Evolutionary conservation across 2,797 vertebrate genomes (phyloP), one percentile per base, ranked within the genome.

Genomic region (Benthosema pterotum): DNA sequence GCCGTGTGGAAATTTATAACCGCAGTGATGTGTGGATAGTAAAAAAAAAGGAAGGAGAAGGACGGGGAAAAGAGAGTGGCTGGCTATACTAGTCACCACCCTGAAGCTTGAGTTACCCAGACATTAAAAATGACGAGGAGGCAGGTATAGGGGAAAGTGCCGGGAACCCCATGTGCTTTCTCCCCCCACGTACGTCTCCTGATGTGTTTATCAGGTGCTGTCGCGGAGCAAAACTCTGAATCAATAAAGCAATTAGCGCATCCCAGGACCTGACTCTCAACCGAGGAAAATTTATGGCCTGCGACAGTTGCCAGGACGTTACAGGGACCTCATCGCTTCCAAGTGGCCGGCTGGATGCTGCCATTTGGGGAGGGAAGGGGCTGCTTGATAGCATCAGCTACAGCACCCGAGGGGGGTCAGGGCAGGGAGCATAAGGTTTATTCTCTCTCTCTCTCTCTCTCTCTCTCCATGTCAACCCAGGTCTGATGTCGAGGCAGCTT

Each of bases 231-330:
- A 86, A 91, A 81, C 75, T 86, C 71, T 59, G 77, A 83, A 90
- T 91, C 88, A 88, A 89, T 90, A 90, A 88, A 84, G 86, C 89
- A 91, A 90, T 92, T 92, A 92, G 88, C 79, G 82, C 83, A 84
- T 82, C 77, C 75, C 67, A 70, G 75, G 70, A 64, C 69, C 67
- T n/a, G 57, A 82, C 73, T 82, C 77, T 78, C 81, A 78, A n/a
- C 66, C 13, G 13, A 68, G 42, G 59, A 79, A 85, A 86, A 89
- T 87, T 74, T 83, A 90, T 91, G 74, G 78, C 79, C 57, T 46
- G 71, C 52, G 60, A 82, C 84, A 82, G 71, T 60, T 57, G 65
- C 71, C 4, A 0, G 22, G 57, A 62, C 69, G 68, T 69, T 38
- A 74, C n/a, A 0, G 76, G 60, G 78, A 87, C 75, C 73, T 87